Conservation (phyloP, 2,797 vertebrate species). For the Florisuga fusca region DNA sequence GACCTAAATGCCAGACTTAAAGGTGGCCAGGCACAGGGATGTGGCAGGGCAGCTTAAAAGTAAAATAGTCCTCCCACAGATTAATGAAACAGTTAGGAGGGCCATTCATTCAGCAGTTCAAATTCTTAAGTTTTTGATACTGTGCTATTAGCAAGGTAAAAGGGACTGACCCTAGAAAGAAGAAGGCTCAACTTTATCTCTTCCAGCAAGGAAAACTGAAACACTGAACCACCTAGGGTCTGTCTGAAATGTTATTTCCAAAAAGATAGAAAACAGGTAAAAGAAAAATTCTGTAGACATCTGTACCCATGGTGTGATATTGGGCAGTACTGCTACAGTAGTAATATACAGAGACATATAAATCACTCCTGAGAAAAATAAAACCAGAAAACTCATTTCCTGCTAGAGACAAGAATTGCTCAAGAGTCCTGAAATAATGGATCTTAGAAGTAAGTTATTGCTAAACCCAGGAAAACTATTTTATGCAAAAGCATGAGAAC, state of each 20-base stretch:
- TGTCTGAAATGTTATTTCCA: neutral
- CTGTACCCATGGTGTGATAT: neutral
- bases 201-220: neutral
- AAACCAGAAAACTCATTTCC: neutral
- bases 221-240: neutral
- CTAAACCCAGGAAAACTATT: neutral
- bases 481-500: neutral
- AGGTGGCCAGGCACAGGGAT: neutral
- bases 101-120: neutral
- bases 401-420: neutral
- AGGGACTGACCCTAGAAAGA: neutral
- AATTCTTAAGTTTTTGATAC: neutral
- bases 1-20: constrained; percentile 44
- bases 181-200: neutral
- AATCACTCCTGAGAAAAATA: neutral
- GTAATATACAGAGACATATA: neutral
- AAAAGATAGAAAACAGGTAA: neutral
- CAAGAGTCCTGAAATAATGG: neutral
- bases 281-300: neutral
- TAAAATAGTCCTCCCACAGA: neutral
- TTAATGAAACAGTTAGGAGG: neutral
- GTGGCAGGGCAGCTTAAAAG: neutral
- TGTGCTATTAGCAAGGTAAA: constrained; percentile 7
- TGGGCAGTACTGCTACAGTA: neutral
- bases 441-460: neutral